Evolutionary conservation across 2,797 vertebrate species (phyloP).

Genomic region (Sphenodon punctatus): DNA sequence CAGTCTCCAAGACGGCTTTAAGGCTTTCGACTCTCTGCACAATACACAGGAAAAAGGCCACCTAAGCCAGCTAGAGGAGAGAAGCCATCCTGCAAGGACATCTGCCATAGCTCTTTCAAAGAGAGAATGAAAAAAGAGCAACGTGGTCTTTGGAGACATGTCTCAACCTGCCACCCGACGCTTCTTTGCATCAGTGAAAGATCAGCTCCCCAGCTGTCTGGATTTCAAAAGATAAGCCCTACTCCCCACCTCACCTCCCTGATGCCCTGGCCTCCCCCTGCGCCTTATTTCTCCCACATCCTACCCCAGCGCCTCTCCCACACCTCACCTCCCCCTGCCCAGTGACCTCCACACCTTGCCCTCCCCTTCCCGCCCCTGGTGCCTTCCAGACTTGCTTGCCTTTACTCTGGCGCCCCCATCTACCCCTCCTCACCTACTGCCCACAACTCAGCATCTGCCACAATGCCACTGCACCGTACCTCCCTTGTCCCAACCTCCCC

Average conservation of each 20-base stretch:
- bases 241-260: too few species aligned
- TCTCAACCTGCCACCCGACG: accelerated
- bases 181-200: background rate
- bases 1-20: background rate
- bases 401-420: too few species aligned
- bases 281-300: too few species aligned
- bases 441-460: too few species aligned
- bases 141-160: accelerated
- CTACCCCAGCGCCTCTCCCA: too few species aligned
- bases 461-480: too few species aligned
- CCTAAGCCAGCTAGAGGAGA: background rate
- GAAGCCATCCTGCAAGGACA: background rate
- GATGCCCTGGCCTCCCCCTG: too few species aligned
- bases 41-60: background rate
- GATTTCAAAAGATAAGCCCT: too few species aligned
- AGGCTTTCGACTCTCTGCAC: background rate
- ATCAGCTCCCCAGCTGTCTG: background rate
- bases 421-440: too few species aligned
- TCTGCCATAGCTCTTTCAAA: background rate
- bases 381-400: too few species aligned
- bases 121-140: accelerated
- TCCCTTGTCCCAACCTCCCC: too few species aligned
- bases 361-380: too few species aligned
- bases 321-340: background rate
- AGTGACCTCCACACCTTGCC: background rate